Percentiles rank a stretch among this genome's conserved stretches.
These are phyloP conservation scores for Ephialtes manifestator DNA, from an alignment of 2,888 invertebrate species.

Conservation along the genomic window DNA sequence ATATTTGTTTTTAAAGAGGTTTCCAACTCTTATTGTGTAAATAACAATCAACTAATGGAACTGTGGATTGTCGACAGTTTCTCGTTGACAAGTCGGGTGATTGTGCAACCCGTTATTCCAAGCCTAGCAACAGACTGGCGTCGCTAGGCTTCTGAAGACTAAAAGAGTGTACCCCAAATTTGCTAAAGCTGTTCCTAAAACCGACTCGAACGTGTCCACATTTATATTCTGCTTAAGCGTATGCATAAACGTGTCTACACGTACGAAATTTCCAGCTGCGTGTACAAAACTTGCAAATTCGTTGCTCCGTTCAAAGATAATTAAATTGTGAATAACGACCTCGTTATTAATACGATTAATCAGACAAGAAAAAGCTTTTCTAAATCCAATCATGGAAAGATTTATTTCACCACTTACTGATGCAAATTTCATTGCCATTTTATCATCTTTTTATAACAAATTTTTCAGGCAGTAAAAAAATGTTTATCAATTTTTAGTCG, in stretches of 20 bases:
- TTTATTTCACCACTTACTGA: no score
- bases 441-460: no score
- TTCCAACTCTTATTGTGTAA: background rate
- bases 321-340: background rate
- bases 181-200: conserved; percentile 21
- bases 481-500: background rate
- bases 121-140: conserved; percentile 24
- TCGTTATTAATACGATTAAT: background rate
- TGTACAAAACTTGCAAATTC: background rate
- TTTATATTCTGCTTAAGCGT: conserved; percentile 52
- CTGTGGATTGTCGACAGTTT: background rate
- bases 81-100: background rate
- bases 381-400: background rate
- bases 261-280: conserved; percentile 50
- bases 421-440: no score
- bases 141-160: background rate
- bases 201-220: conserved; percentile 42
- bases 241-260: conserved; percentile 43
- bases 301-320: background rate
- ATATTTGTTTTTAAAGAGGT: background rate
- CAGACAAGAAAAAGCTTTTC: background rate
- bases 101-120: conserved; percentile 37
- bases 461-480: background rate
- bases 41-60: background rate
- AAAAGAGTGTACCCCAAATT: conserved; percentile 24